Conservation (phyloP, 2,797 vertebrate species). For the Cuniculus paca region DNA sequence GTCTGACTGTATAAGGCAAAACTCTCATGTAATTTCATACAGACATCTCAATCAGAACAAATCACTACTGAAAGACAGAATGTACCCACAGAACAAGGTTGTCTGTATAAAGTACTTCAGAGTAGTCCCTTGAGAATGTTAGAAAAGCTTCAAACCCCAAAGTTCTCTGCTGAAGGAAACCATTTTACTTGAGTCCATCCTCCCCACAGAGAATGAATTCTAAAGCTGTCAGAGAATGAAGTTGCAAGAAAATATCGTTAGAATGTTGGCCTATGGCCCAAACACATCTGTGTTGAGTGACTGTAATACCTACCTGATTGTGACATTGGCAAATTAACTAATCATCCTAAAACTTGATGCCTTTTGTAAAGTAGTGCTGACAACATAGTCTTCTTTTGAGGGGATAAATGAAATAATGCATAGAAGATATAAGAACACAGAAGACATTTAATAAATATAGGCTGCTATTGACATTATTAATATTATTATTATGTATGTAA, state of each 20-base stretch:
- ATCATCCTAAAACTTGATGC: background rate
- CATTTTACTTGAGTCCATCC: background rate
- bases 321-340: background rate
- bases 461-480: background rate
- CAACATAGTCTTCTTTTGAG: background rate
- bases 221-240: background rate
- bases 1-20: background rate
- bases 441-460: background rate
- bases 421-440: background rate
- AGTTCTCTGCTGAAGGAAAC: background rate
- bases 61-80: background rate
- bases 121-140: background rate
- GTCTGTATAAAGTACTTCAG: accelerated
- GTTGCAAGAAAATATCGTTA: background rate
- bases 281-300: background rate
- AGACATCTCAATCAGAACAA: background rate
- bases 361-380: background rate
- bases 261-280: background rate
- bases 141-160: background rate
- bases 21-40: background rate
- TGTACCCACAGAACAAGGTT: background rate
- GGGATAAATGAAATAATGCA: background rate
- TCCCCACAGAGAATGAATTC: background rate
- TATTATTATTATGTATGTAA: background rate
- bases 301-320: background rate